Percentiles rank a stretch among this genome's conserved stretches.
Conservation (phyloP, 1,140 invertebrate species). For the Tachypleus tridentatus region DNA sequence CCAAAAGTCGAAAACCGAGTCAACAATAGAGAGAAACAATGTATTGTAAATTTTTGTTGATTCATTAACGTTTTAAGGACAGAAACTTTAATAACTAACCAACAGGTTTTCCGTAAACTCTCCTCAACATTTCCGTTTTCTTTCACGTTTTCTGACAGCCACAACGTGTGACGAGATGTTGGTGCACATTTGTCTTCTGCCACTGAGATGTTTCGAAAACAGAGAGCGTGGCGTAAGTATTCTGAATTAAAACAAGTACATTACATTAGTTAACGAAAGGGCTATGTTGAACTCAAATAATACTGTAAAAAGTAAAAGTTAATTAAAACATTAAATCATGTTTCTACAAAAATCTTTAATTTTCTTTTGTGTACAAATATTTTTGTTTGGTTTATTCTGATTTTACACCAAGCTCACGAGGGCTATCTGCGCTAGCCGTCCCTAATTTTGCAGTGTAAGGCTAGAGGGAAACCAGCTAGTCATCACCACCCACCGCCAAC, state of each 20-base stretch:
- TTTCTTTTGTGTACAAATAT: background rate
- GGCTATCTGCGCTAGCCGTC: background rate
- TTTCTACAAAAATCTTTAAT: conserved; percentile 2
- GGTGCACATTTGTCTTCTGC: conserved; percentile 23
- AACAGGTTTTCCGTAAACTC: conserved; percentile 18
- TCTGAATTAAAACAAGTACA: conserved; percentile 15
- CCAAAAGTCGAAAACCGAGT: no score
- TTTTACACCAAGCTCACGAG: conserved; percentile 2
- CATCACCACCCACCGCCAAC: no score
- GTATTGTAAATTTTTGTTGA: no score
- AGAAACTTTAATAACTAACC: conserved; percentile 13
- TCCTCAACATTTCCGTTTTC: conserved; percentile 18
- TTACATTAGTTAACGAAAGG: background rate
- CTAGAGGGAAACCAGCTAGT: no score
- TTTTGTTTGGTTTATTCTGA: background rate
- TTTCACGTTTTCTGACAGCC: conserved; percentile 17
- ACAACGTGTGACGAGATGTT: conserved; percentile 17
- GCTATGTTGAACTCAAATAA: background rate
- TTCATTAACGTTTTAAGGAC: background rate
- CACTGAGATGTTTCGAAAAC: conserved; percentile 22
- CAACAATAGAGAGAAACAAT: no score
- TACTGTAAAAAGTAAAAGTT: conserved; percentile 5
- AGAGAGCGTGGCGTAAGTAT: conserved; percentile 20
- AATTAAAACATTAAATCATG: conserved; percentile 1
- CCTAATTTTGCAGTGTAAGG: no score